Conservation (phyloP, 2,888 invertebrate species). For the Aplocera efformata region DNA sequence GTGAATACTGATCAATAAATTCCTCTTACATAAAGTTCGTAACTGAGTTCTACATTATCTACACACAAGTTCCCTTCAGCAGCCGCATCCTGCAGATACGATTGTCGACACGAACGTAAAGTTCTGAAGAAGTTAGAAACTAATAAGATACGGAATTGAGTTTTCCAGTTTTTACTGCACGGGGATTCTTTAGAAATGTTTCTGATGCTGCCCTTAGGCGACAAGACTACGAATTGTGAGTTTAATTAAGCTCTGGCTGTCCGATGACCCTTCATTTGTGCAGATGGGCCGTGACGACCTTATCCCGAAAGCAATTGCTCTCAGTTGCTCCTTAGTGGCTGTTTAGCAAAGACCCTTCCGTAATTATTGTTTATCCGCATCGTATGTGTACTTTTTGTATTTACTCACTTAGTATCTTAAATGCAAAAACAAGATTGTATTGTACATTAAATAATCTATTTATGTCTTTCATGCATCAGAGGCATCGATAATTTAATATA, state of each 20-base stretch:
- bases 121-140: conserved; percentile 23
- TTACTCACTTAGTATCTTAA: conserved; percentile 1
- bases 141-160: conserved; percentile 31
- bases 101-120: conserved; percentile 7
- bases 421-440: not conserved
- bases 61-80: conserved; percentile 7
- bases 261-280: conserved; percentile 70
- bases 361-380: conserved; percentile 34
- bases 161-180: conserved; percentile 29
- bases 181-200: conserved; percentile 28
- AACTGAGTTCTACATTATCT: conserved; percentile 2
- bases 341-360: conserved; percentile 39
- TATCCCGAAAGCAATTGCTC: conserved; percentile 69
- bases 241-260: conserved; percentile 70
- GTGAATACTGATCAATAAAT: too few relatives aligned
- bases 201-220: conserved; percentile 34
- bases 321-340: conserved; percentile 48
- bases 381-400: conserved; percentile 19
- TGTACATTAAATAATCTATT: too few relatives aligned
- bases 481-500: too few relatives aligned
- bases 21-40: not conserved
- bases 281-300: conserved; percentile 64
- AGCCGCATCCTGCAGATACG: conserved; percentile 1
- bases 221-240: conserved; percentile 57
- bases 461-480: too few relatives aligned